Base-by-base conservation (phyloP, 2,888 invertebrate species). In the Germaria angustata region DNA sequence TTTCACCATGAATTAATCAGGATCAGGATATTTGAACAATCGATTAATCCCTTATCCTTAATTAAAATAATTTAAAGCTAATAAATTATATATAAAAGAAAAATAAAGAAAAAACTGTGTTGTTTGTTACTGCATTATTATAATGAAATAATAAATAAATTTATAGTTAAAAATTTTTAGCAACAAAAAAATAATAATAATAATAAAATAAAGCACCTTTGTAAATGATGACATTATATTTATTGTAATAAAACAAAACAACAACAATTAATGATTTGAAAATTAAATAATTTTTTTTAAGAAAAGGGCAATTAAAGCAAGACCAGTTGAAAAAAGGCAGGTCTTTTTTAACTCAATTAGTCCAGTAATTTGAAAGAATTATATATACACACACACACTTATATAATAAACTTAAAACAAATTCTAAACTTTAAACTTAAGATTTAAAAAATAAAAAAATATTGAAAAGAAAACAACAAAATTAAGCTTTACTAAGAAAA, bases 51-150 rank as follows among this genome's bases (percentile, higher is more conserved):
- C 32, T n/a, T 15, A 32, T 59, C 3, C 11, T 1, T 20, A 36
- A 34, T 32, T 17, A 49, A 44, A 8, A 15, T 13, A 41, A 17
- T 1, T 20, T 3, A 34, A 44, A 65, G 34, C 2, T 24, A n/a
- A n/a, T 34, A 49, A 34, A 20, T 32, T 65, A 17, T 32, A 32
- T 49, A 13, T n/a, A 28, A 34, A 68, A 15, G 39, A 59, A 71
- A 65, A 51, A 32, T n/a, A 32, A 63, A 55, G n/a, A 61, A 51
- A 32, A 73, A 80, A 71, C n/a, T 68, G 78, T 78, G 81, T 84
- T 84, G 81, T 84, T 84, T 81, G 84, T 84, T 84, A 81, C 75
- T 71, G 69, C 49, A 73, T 77, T 75, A 79, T 39, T 49, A 65
- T 51, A 65, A 65, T 5, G n/a, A 39, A 57, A 65, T 2, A 72